A percentile compares a stretch with the other conserved stretches of the same genome.
Conservation (phyloP, 2,888 invertebrate species). For the Catocala fraxini region DNA sequence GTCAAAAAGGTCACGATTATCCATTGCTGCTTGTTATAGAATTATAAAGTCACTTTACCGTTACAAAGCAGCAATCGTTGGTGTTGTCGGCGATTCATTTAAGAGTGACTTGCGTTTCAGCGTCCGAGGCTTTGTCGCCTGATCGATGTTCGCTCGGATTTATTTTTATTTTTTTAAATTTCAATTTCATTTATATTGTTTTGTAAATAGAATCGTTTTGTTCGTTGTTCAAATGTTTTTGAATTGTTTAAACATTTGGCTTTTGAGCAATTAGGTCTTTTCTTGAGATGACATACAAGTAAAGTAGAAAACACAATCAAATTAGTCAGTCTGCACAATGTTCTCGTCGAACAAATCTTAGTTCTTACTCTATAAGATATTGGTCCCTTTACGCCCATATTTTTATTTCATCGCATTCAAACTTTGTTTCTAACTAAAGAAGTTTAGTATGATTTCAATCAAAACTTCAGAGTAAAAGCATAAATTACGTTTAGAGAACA, state of each 20-base stretch:
- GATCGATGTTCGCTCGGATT: constrained; percentile 48
- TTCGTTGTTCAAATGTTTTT: too few relatives aligned
- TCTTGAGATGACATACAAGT: too few relatives aligned
- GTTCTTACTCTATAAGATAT: too few relatives aligned
- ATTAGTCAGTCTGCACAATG: too few relatives aligned
- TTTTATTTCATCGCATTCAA: not conserved
- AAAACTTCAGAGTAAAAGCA: constrained; percentile 1
- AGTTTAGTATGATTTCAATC: not conserved
- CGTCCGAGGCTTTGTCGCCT: constrained; percentile 37
- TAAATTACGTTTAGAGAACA: constrained; percentile 17
- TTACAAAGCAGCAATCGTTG: constrained; percentile 41
- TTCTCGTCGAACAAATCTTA: not conserved
- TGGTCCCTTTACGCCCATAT: too few relatives aligned
- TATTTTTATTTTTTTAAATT: constrained; percentile 27
- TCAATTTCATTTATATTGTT: not conserved
- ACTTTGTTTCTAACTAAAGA: not conserved
- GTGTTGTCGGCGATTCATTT: constrained; percentile 39
- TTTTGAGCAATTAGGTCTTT: too few relatives aligned
- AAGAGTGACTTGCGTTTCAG: constrained; percentile 43
- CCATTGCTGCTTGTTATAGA: constrained; percentile 46
- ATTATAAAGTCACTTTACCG: constrained; percentile 49
- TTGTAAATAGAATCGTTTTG: not conserved
- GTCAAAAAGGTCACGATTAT: constrained; percentile 33
- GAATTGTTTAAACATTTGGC: too few relatives aligned
- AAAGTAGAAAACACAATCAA: too few relatives aligned